phyloP scores from a whole-genome alignment of 2,797 vertebrate genomes.

The Urophycis tenuis region DNA sequence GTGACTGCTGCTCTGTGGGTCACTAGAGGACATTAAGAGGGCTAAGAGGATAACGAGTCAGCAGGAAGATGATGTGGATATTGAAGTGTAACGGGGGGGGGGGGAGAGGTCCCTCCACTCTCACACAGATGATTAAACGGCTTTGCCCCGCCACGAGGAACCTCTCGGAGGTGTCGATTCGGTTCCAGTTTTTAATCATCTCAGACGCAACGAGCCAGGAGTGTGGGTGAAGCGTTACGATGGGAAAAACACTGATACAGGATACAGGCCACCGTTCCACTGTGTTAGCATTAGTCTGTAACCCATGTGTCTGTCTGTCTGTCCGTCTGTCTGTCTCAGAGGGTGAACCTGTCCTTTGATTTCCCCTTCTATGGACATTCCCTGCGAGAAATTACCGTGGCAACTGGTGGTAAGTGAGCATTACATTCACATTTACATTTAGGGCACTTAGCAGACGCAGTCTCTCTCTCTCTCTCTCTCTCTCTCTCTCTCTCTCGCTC shows the following conservation, averaged over 20 bases:
- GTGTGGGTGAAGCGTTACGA: too few relatives aligned
- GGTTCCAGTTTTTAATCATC: too few relatives aligned
- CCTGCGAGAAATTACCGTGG: constrained; percentile 97
- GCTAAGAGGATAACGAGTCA: too few relatives aligned
- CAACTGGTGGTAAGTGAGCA: constrained; percentile 95
- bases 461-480: not conserved
- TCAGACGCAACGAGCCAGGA: too few relatives aligned
- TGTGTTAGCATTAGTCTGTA: constrained; percentile 15
- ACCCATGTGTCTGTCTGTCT: constrained; percentile 26
- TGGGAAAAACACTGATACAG: too few relatives aligned
- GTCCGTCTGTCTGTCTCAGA: constrained; percentile 71
- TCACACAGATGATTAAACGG: not conserved
- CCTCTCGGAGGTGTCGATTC: too few relatives aligned
- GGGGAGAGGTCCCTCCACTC: not conserved
- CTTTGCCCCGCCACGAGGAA: not conserved
- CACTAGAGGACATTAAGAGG: too few relatives aligned
- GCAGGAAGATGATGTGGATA: not conserved
- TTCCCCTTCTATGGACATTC: constrained; percentile 99
- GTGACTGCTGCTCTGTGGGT: too few relatives aligned
- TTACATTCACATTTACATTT: too few relatives aligned
- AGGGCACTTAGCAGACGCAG: too few relatives aligned
- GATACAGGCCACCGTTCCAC: too few relatives aligned
- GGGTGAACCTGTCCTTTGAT: constrained; percentile 99
- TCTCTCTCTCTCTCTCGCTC: too few relatives aligned
- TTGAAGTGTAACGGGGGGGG: not conserved